Base-by-base conservation (phyloP, 92 coral and sea anemone species). In the Palythoa grandiflora region DNA sequence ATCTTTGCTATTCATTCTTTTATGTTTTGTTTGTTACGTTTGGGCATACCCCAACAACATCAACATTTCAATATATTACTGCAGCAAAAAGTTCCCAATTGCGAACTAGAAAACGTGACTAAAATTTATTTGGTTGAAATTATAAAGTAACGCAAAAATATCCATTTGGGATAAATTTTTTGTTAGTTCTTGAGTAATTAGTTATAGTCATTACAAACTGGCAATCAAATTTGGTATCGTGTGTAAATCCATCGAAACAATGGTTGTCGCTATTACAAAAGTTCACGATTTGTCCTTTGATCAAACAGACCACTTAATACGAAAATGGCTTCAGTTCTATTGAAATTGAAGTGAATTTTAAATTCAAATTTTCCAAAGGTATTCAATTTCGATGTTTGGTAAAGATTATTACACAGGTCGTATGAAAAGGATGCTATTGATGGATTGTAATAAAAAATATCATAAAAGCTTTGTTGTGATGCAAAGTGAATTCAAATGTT, bases 291-390 rank as follows among this genome's bases (percentile, higher is more conserved):
- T 13, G 2, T 51, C 57, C 75, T 81, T 20, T 13, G 75, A 63
- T 65, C 86, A 81, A 68, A 81, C 44, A 80, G 21, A 65, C 39
- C 75, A 66, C 86, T 66, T 68, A 68, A 68, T 50, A 81, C 48
- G 73, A 47, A 68, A 81, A 68, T 81, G 76, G 75, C 59, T 47
- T 63, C 86, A 38, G 86, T 39, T 81, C 86, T 71, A 81, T 81
- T 81, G 86, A 81, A 61, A 19, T 39, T 36, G 28, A 13, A 47
- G 61, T 65, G 75, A 81, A 81, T 81, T 81, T 81, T 81, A 81
- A 68, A 81, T 81, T 81, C 86, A 81, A 63, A 81, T 81, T 81
- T 81, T 81, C 21, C 86, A 81, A 35, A 47, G 76, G 75, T 81
- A 81, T 81, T 81, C 86, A 81, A 40, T 81, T 81, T 65, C 12